These are phyloP conservation scores for Protodeltote pygarga DNA, from an alignment of 2,888 invertebrate genomes.

Conservation along the genomic window DNA sequence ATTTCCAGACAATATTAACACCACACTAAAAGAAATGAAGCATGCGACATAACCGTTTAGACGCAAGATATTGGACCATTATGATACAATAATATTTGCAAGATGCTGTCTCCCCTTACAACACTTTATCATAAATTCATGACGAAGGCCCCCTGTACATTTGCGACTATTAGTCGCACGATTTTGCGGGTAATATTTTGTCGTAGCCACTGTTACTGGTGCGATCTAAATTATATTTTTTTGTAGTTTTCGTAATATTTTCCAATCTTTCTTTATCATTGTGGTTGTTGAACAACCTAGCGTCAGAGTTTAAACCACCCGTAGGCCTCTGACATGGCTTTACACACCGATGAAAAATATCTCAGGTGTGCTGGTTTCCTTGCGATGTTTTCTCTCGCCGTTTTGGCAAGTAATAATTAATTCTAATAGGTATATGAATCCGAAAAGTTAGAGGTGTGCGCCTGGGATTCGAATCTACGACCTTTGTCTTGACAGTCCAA, in stretches of 20 bases:
- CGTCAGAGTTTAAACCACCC: too few relatives aligned
- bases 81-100: constrained; percentile 63
- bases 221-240: not conserved
- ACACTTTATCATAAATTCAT: constrained; percentile 50
- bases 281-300: too few relatives aligned
- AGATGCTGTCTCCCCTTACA: constrained; percentile 51
- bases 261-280: too few relatives aligned
- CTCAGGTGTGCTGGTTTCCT: too few relatives aligned
- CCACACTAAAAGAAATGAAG: constrained; percentile 44
- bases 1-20: constrained; percentile 6
- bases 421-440: too few relatives aligned
- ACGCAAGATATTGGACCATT: constrained; percentile 41
- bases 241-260: not conserved
- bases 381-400: too few relatives aligned
- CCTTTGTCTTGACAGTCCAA: too few relatives aligned
- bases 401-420: too few relatives aligned
- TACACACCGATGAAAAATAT: too few relatives aligned
- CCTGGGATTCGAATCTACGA: too few relatives aligned
- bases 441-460: too few relatives aligned
- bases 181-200: constrained; percentile 12
- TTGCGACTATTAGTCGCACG: constrained; percentile 21
- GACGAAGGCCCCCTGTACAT: constrained; percentile 33
- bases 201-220: not conserved
- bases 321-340: too few relatives aligned
- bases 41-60: constrained; percentile 48